Percentiles rank a stretch among this genome's conserved stretches.
phyloP scores from a whole-genome alignment of 2,797 vertebrate species.

The Cryptoprocta ferox region DNA sequence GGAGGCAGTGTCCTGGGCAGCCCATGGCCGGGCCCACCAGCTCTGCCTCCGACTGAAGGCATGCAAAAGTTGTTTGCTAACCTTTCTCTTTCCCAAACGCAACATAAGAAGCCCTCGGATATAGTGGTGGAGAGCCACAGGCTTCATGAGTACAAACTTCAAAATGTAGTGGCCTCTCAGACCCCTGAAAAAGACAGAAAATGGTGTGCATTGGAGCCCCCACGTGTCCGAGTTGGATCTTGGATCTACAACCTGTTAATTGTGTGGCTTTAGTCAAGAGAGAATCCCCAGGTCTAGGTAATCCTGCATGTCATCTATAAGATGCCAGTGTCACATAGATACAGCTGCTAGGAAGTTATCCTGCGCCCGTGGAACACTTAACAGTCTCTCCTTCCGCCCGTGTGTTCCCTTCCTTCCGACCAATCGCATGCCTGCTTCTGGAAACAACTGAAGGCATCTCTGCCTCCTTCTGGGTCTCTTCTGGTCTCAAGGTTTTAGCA shows the following conservation, averaged over 20 bases:
- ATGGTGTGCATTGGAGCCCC: background rate
- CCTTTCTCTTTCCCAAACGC: background rate
- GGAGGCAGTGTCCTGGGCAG: background rate
- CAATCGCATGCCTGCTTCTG: background rate
- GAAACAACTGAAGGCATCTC: background rate
- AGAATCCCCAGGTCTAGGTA: background rate
- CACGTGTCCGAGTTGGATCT: background rate
- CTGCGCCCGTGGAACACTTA: background rate
- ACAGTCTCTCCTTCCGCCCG: background rate
- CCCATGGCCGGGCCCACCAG: fast-evolving
- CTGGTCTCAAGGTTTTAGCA: background rate
- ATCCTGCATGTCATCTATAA: background rate
- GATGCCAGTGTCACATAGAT: background rate
- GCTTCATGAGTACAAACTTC: background rate
- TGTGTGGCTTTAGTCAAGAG: background rate
- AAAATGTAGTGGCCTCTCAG: background rate
- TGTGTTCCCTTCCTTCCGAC: background rate
- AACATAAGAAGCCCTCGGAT: background rate
- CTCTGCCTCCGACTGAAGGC: background rate
- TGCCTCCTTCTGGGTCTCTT: background rate
- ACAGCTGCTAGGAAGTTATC: background rate
- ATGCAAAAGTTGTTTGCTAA: background rate
- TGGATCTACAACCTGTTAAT: background rate
- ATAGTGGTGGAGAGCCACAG: background rate
- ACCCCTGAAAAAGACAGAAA: background rate